Base-by-base conservation (phyloP, 2,888 invertebrate species). In the Nipponacmea schrenckii region DNA sequence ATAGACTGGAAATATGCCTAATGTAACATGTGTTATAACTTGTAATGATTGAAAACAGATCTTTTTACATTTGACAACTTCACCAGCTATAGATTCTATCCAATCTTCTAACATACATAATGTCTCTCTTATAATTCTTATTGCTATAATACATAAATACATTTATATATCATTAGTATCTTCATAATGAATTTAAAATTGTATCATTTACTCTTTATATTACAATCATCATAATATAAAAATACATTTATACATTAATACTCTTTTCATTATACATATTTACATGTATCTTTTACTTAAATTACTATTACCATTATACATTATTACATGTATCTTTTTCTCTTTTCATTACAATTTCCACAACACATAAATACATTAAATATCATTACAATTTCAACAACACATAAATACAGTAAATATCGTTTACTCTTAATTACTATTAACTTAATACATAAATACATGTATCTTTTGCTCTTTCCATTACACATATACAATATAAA, bases 1-100 rank as follows among this genome's bases (percentile, higher is more conserved):
- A 77, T 87, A 90, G 63, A 88, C 78, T 14, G 89, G 88, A 71
- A 90, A 89, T n/a, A 90, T 77, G 15, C 81, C 79, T 48, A 90
- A 85, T 2, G 90, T 83, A 20, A 86, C 83, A 69, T 88, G 85
- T 45, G 90, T 86, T 46, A 84, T 79, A 27, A 89, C 91, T 87
- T 84, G 88, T 79, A 89, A 88, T 84, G 82, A 92, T 83, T 87
- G 85, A 78, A 88, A 90, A 78, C 88, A 88, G 24, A 92, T 86
- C 83, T 91, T 91, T 83, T 92, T 92, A 39, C 91, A 90, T 64
- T 90, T 90, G 15, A 91, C 90, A 7, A 85, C 85, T 80, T 91
- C 92, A 70, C 91, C 90, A 62, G 90, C 89, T 69, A 91, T 89
- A 81, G 90, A 89, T 69, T 91, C 90, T 20, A 92, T 88, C 78